A percentile compares a stretch with the other conserved stretches of the same genome.
phyloP scores from a whole-genome alignment of 2,888 invertebrate species.

The Aelia acuminata region DNA sequence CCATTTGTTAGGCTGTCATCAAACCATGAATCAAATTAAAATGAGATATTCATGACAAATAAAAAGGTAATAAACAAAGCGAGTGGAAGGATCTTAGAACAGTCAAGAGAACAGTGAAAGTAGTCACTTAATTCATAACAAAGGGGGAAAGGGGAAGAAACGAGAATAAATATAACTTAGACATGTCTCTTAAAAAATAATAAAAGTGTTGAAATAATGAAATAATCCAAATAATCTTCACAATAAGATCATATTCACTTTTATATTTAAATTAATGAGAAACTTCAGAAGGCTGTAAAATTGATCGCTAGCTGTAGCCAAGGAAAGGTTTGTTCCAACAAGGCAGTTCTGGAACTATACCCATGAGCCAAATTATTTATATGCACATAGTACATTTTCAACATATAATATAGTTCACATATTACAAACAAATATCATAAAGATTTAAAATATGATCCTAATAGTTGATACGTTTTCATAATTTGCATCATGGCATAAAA shows the following conservation, averaged over 20 bases:
- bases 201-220: background rate
- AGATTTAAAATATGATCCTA: too few species aligned
- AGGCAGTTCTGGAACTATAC: too few species aligned
- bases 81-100: conserved; percentile 13
- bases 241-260: background rate
- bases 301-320: background rate
- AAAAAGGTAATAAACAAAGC: conserved; percentile 57
- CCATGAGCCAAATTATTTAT: too few species aligned
- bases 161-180: background rate
- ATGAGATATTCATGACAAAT: background rate
- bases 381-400: too few species aligned
- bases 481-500: too few species aligned
- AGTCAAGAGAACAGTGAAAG: conserved; percentile 58
- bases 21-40: background rate
- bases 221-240: background rate
- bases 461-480: too few species aligned
- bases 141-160: background rate
- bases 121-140: conserved; percentile 59
- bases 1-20: conserved; percentile 74
- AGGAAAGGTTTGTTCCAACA: too few species aligned
- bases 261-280: background rate
- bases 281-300: conserved; percentile 27
- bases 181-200: background rate
- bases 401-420: too few species aligned
- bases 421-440: too few species aligned